A percentile compares a stretch with the other conserved stretches of the same genome.
These are phyloP conservation scores for Goniozus legneri DNA, from an alignment of 1,140 invertebrate species.

Conservation along the genomic window DNA sequence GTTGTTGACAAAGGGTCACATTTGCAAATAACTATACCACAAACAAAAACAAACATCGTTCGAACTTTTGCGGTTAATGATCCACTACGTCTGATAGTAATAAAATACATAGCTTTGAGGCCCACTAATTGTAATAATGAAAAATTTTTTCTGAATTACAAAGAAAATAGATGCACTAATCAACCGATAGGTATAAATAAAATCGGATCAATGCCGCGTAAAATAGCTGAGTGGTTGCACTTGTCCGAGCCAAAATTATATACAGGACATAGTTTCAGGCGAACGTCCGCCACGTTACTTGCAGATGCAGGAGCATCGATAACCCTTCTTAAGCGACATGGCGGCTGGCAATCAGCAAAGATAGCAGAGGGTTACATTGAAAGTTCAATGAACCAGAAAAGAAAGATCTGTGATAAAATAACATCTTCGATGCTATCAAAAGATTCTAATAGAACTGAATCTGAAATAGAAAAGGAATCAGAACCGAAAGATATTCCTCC, in stretches of 20 bases:
- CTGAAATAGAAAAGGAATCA: too few relatives aligned
- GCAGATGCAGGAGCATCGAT: neutral
- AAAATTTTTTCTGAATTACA: too few relatives aligned
- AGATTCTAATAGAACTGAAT: too few relatives aligned
- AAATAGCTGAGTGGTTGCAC: neutral
- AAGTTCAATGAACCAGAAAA: neutral
- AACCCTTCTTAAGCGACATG: neutral
- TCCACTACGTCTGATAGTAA: neutral
- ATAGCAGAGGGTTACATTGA: neutral
- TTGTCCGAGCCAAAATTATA: neutral
- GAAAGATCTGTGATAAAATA: neutral
- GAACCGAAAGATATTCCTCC: too few relatives aligned
- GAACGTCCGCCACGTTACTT: conserved; percentile 2
- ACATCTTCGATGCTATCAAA: too few relatives aligned
- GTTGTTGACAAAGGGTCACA: too few relatives aligned
- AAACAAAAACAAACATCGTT: neutral
- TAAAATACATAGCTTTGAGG: too few relatives aligned
- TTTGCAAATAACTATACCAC: too few relatives aligned
- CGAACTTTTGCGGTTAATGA: neutral
- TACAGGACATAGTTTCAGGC: neutral
- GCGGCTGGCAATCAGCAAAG: neutral
- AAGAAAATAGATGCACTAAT: too few relatives aligned
- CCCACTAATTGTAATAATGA: too few relatives aligned
- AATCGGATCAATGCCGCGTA: neutral
- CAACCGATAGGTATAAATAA: too few relatives aligned